Conservation (phyloP, 2,888 invertebrate genomes). For the Pseudococcus jackbeardsleyi region DNA sequence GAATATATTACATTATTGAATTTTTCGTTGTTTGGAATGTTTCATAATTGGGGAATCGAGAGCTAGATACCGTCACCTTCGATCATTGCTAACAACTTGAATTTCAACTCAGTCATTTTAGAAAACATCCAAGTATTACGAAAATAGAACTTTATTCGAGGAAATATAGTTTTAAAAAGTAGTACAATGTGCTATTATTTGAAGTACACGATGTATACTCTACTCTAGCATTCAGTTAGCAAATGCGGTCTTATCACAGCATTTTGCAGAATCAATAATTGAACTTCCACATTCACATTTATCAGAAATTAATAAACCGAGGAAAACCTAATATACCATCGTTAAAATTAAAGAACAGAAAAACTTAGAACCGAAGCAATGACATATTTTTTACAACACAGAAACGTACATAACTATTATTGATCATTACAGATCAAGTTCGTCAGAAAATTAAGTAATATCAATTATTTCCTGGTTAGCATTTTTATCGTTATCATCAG, state of each 20-base stretch:
- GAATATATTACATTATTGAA: not conserved
- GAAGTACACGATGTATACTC: not conserved
- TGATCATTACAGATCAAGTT: not conserved
- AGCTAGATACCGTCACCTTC: too few species aligned
- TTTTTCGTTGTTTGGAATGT: not conserved
- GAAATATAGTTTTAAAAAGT: not conserved
- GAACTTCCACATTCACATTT: not conserved
- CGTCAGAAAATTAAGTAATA: not conserved
- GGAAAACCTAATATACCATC: not conserved
- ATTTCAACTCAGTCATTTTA: too few species aligned
- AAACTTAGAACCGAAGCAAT: not conserved
- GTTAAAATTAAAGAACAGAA: not conserved
- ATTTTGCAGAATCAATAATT: not conserved
- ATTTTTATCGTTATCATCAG: constrained; percentile 84
- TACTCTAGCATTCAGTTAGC: not conserved
- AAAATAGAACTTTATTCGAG: too few species aligned
- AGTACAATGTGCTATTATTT: not conserved
- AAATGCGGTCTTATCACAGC: not conserved
- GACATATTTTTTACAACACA: not conserved
- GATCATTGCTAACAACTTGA: too few species aligned
- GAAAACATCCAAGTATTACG: too few species aligned
- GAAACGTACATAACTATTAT: not conserved
- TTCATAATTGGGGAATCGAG: too few species aligned
- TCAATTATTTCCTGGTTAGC: not conserved
- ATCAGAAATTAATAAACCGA: not conserved